Base-by-base conservation (phyloP, 2,113 vertebrate species). In the Crotalus horridus region DNA sequence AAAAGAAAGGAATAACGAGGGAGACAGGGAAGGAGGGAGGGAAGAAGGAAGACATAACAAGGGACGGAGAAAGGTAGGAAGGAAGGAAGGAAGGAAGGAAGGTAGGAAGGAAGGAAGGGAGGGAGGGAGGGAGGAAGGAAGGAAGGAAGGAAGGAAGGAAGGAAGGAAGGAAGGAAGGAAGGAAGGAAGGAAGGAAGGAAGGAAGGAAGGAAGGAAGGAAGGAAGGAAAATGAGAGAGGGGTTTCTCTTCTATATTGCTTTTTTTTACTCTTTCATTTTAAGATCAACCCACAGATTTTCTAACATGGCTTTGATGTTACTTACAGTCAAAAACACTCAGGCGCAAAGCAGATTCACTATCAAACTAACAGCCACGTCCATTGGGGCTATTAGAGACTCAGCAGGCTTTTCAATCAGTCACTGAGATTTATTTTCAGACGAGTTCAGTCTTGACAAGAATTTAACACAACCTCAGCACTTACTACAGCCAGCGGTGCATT, bases 311-410 rank as follows among this genome's bases (percentile, higher is more conserved):
- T 96, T 96, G 94, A 95, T 91, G 95, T 93, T 95, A 95, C 94
- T 96, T 96, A 96, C 96, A 96, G 94, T 96, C 91, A 93, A 95
- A 97, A 93, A 94, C 93, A 92, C 95, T 93, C 90, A 94, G 46
- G 91, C 97, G 94, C 95, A 95, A 95, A 92, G 97, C 94, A 0
- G 91, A 91, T 90, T 87, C 90, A 74, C 91, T 93, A 6, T 93
- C 94, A 96, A 95, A 94, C 90, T 93, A 95, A 89, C 88, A 94
- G 74, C 69, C 92, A 54, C 54, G 92, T 95, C 92, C 90, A 88
- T 95, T 95, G 92, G 96, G 92, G 87, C 95, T 97, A 97, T 96
- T 88, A 54, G 89, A 95, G 92, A 89, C 94, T 61, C 94, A 95
- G 94, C 93, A 97, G 95, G 95, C 33, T 95, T 91, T 96, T 95